phyloP scores from a whole-genome alignment of 2,888 invertebrate genomes.

The Hecatera dysodea region DNA sequence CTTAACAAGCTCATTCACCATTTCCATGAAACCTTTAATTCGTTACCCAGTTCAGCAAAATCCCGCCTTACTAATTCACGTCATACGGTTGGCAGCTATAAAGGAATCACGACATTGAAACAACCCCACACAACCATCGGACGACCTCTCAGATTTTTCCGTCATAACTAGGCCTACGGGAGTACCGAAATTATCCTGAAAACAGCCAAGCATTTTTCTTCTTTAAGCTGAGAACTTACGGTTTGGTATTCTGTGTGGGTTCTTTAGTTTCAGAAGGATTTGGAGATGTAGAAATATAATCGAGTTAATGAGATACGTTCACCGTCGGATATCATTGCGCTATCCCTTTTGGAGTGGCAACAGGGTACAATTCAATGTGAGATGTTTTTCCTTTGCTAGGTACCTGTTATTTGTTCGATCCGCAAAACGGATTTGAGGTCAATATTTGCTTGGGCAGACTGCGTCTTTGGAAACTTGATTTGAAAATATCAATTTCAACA shows the following conservation, averaged over 20 bases:
- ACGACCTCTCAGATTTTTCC: slow-evolving; percentile 73
- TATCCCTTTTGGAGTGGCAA: slow-evolving; percentile 70
- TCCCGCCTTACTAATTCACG: slow-evolving; percentile 43
- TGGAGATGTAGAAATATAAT: slow-evolving; percentile 76
- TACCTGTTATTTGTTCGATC: slow-evolving; percentile 30
- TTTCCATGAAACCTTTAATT: not conserved
- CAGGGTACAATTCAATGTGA: slow-evolving; percentile 61
- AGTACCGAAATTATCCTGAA: slow-evolving; percentile 66
- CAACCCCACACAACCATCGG: slow-evolving; percentile 67
- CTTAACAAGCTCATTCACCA: not conserved
- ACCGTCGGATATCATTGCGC: slow-evolving; percentile 67
- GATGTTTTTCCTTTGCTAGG: slow-evolving; percentile 39
- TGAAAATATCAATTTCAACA: not conserved
- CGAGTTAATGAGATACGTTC: slow-evolving; percentile 78
- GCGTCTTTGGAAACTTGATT: slow-evolving; percentile 15
- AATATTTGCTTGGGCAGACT: slow-evolving; percentile 18
- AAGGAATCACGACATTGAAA: slow-evolving; percentile 61
- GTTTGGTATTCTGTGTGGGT: slow-evolving; percentile 18
- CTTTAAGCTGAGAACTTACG: slow-evolving; percentile 33
- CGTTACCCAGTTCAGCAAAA: slow-evolving; percentile 6
- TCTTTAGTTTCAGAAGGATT: slow-evolving; percentile 47
- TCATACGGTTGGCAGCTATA: slow-evolving; percentile 28
- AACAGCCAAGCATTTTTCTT: slow-evolving; percentile 44
- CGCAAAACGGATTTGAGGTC: slow-evolving; percentile 19
- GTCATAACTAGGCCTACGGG: slow-evolving; percentile 71